Conservation (phyloP, 2,797 vertebrate genomes). For the Tolypeutes matacus region DNA sequence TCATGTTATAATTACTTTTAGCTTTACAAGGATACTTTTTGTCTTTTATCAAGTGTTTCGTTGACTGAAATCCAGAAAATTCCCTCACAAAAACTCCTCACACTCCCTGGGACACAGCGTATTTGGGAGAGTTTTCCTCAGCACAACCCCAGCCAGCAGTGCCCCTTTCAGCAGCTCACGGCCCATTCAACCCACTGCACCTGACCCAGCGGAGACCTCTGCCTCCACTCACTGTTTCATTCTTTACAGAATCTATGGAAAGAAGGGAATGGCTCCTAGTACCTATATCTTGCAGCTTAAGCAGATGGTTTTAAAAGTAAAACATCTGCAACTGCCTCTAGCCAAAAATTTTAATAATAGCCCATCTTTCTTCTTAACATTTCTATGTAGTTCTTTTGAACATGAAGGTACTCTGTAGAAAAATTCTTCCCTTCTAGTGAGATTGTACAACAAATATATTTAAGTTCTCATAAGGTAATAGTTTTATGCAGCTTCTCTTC, state of each 20-base stretch:
- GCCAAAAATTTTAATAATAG: neutral
- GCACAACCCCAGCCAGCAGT: no score
- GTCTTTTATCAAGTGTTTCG: neutral
- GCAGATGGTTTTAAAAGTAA: neutral
- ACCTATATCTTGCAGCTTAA: neutral
- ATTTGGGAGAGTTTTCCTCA: neutral
- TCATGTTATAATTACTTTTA: neutral
- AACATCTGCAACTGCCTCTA: neutral
- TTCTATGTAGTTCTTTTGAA: fast-evolving
- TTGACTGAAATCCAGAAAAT: neutral
- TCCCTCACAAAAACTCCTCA: fast-evolving
- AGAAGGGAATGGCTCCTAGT: no score
- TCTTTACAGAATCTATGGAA: neutral
- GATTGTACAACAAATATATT: fast-evolving
- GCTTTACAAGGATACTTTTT: neutral
- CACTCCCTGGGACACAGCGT: neutral
- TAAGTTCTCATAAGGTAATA: fast-evolving
- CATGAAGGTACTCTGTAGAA: neutral
- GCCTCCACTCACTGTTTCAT: no score
- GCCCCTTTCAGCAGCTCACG: neutral
- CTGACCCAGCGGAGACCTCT: neutral
- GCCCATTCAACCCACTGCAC: neutral
- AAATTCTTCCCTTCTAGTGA: neutral
- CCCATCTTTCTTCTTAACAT: neutral
- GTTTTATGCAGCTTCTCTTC: fast-evolving